Conservation (phyloP, 1,140 invertebrate species). For the Drosophila watanabei region DNA sequence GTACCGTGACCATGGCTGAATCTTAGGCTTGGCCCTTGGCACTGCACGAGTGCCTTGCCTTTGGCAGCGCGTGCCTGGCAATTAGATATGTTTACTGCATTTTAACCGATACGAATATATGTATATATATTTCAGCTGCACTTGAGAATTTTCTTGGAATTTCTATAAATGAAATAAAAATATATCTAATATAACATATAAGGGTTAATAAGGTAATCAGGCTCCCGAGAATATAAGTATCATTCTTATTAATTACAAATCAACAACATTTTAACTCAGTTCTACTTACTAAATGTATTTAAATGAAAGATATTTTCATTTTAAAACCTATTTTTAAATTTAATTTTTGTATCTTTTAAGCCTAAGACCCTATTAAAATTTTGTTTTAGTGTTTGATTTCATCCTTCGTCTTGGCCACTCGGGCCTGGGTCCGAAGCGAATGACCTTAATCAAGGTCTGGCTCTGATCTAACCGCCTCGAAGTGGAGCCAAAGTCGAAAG, state of each 20-base stretch:
- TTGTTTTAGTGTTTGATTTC: slow-evolving; percentile 28
- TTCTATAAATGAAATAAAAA: neutral
- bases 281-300: neutral
- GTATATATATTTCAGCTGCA: neutral
- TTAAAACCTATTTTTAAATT: neutral
- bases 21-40: slow-evolving; percentile 31
- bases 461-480: slow-evolving; percentile 60
- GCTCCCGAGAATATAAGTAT: neutral
- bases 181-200: too few species aligned
- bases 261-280: neutral
- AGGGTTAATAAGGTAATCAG: neutral
- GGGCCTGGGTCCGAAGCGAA: slow-evolving; percentile 60
- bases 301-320: neutral
- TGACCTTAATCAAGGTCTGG: slow-evolving; percentile 83
- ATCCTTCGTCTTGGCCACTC: slow-evolving; percentile 33
- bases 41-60: slow-evolving; percentile 22
- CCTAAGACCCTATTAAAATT: neutral
- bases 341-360: neutral
- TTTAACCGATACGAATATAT: neutral
- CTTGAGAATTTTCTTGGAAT: neutral
- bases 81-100: slow-evolving; percentile 32
- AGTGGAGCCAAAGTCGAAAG: slow-evolving; percentile 24
- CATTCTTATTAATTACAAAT: neutral
- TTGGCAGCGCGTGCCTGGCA: slow-evolving; percentile 44
- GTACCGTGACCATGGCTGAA: slow-evolving; percentile 22